Evolutionary conservation across 2,888 invertebrate species (phyloP), one percentile per base, ranked within the genome.

Genomic region (Linnaemya vulpina): DNA sequence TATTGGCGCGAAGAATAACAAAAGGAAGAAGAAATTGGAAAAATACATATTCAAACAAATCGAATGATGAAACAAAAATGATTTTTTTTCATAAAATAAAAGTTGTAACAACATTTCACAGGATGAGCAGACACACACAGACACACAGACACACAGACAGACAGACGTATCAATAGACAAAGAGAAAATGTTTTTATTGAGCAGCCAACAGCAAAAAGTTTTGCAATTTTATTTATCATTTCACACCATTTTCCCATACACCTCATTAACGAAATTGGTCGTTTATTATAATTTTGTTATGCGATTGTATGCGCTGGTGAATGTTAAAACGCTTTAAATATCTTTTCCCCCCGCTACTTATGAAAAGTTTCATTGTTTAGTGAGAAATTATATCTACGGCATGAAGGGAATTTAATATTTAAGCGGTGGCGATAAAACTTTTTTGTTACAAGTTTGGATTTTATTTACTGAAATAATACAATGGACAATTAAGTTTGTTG

Each of bases 171-270:
- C 40, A 15, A 20, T 4, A 55, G 38, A 53, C 51, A 53, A 71
- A 62, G 38, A 40, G 55, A 76, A 65, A 15, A 3, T 22, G 40
- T 3, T 15, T 53, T 1, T 51, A 51, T 51, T 10, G 10, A 20
- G 25, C 38, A 38, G 60, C 1, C 5, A 25, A 46, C 25, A 51
- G 22, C 9, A 67, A 84, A 80, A 84, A 79, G 22, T 80, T 84
- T 76, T 76, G 38, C 46, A 84, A 84, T 74, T 84, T 81, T 20
- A 73, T 62, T 77, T 84, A 74, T 84, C 84, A 84, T 77, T 80
- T 80, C 73, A 77, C 80, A 77, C 58, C 77, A 84, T 84, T 84
- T 74, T 77, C 84, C 58, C 73, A 84, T 67, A 81, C 84, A 84
- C 40, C 81, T 84, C 84, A 84, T 84, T 84, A 84, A 73, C 77